Percentiles rank a stretch among this genome's conserved stretches.
These are phyloP conservation scores for Limulus polyphemus DNA, from an alignment of 2,888 invertebrate genomes.

Conservation along the genomic window DNA sequence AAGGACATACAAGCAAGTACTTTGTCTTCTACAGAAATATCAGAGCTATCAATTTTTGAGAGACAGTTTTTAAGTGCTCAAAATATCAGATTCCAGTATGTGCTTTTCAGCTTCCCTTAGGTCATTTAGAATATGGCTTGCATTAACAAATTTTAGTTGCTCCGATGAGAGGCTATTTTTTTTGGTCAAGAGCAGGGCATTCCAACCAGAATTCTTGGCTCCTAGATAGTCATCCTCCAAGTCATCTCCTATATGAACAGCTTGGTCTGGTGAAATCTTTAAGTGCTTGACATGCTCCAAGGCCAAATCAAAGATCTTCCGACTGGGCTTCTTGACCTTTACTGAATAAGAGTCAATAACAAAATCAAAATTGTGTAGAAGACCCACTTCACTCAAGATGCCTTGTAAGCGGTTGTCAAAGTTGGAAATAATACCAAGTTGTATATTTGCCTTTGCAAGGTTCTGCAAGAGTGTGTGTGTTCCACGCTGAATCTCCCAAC, in stretches of 20 bases:
- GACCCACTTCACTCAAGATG: conserved; percentile 51
- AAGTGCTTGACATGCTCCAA: conserved; percentile 40
- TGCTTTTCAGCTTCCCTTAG: no score
- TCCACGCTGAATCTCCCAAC: conserved; percentile 60
- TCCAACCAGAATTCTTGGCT: conserved; percentile 62
- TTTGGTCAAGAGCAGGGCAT: conserved; percentile 42
- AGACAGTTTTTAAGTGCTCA: no score
- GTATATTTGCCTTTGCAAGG: conserved; percentile 36
- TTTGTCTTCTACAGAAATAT: no score
- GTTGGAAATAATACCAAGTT: conserved; percentile 70
- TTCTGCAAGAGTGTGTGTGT: conserved; percentile 50
- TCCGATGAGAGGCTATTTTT: no score
- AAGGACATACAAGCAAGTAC: no score
- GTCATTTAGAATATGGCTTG: no score
- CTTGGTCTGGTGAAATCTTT: conserved; percentile 45
- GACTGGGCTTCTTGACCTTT: conserved; percentile 60
- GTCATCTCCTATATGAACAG: conserved; percentile 72
- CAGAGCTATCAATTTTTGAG: no score
- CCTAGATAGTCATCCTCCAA: conserved; percentile 61
- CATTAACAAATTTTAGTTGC: no score
- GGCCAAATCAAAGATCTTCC: conserved; percentile 55
- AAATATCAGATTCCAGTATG: no score
- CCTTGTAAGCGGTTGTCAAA: conserved; percentile 66
- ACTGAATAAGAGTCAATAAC: conserved; percentile 62
- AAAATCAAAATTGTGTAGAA: conserved; percentile 64